Percentiles rank a stretch among this genome's conserved stretches.
Conservation (phyloP, 1,140 invertebrate genomes). For the Drosophila littoralis region DNA sequence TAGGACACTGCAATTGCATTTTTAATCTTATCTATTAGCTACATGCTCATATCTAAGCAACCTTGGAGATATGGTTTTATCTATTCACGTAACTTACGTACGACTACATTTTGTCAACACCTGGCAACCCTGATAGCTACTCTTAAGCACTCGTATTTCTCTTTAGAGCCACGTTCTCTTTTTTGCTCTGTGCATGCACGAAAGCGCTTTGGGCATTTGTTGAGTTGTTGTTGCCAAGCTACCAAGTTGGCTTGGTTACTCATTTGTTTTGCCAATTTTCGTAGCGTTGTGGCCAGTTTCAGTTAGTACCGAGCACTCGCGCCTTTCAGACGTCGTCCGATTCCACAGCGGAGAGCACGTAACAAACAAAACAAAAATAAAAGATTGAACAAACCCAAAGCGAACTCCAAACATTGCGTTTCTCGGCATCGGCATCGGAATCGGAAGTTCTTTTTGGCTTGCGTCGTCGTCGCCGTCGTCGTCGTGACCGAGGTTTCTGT, state of each 20-base stretch:
- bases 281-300: slow-evolving; percentile 66
- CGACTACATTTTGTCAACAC: slow-evolving; percentile 12
- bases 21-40: slow-evolving; percentile 25
- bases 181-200: slow-evolving; percentile 3
- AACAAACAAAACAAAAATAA: slow-evolving; percentile 17
- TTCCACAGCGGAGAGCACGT: slow-evolving; percentile 33
- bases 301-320: slow-evolving; percentile 72
- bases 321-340: slow-evolving; percentile 50
- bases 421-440: slow-evolving; percentile 51
- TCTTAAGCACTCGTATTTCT: slow-evolving; percentile 38
- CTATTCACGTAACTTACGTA: slow-evolving; percentile 7
- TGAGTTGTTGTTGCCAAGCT: slow-evolving; percentile 72
- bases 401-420: slow-evolving; percentile 47
- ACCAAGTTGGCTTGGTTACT: slow-evolving; percentile 80
- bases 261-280: slow-evolving; percentile 82
- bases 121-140: slow-evolving; percentile 44
- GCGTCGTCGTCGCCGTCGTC: slow-evolving; percentile 44
- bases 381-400: slow-evolving; percentile 17
- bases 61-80: slow-evolving; percentile 22
- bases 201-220: slow-evolving; percentile 21
- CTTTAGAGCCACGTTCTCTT: background rate
- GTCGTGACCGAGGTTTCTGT: slow-evolving; percentile 76
- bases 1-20: slow-evolving; percentile 1
- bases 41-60: slow-evolving; percentile 2
- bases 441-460: slow-evolving; percentile 73